Base-by-base conservation (phyloP, 2,113 vertebrate species). In the Stigmatopora argus region DNA sequence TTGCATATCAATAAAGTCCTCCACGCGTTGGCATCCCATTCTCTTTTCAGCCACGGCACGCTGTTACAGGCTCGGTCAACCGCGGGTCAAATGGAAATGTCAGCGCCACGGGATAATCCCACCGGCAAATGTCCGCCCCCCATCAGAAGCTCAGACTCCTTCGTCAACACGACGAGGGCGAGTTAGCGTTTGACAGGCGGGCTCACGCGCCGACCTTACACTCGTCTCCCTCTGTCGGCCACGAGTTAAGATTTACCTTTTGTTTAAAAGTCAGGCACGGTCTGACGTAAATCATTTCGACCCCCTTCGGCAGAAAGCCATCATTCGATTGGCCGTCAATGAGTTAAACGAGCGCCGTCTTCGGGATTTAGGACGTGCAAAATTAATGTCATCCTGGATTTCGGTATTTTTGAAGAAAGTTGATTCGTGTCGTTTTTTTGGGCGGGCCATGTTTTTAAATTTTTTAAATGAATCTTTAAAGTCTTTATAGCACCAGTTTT, bases 1-100 rank as follows among this genome's bases (percentile, higher is more conserved):
- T 61, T 61, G 59, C 59, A 61, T 61, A 61, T 61, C 38, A 61
- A 61, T 61, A 45, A 45, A 45, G 59, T 13, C 38, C n/a, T 18
- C 57, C 35, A 10, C 35, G 8, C 10, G 41, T 60, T 60, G 57
- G 0, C 11, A 21, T 31, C n/a, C 11, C 18, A 45, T 21, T 61
- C 59, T 61, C 44, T 45, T 61, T 61, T 61, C 12, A 21, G 38
- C n/a, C 1, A 7, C 13, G 38, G 38, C 19, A 23, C 11, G 19
- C 14, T 19, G 41, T 61, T 61, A 4, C 59, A 45, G 59, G n/a
- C 19, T 2, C 59, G 19, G 59, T 45, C 19, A 13, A 44, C 59
- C 13, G 59, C 38, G 38, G 59, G 59, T 45, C 59, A 45, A 45
- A 61, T 61, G 38, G 14, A 61, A 61, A 45, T 45, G 59, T 61